Base-by-base conservation (phyloP, 2,113 vertebrate species). In the Rousettus leschenaultii region DNA sequence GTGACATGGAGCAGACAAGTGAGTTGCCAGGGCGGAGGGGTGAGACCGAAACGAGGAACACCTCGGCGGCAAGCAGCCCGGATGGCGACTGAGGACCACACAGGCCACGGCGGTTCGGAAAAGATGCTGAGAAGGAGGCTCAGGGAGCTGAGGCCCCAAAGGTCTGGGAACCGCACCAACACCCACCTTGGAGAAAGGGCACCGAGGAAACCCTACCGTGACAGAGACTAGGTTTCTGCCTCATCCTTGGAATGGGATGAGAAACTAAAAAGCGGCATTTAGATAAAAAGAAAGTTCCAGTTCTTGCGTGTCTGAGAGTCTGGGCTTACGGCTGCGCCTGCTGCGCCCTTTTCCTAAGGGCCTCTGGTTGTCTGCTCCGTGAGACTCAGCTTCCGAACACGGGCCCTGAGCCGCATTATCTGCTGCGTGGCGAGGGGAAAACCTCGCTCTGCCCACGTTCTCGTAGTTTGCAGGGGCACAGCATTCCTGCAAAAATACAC, bases 341-440 rank as follows among this genome's bases (percentile, higher is more conserved):
- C 13, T 16, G 0, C 3, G 24, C 3, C 10, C 3, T 2, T n/a
- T n/a, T 35, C 55, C 88, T 1, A 0, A 18, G 18, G 70, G 38
- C 38, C 43, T 51, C 74, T 45, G 40, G 1, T 33, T 10, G 7
- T 7, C 45, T 11, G 11, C 1, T 0, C 2, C 5, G 0, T 2
- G 3, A 66, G 53, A 33, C 19, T 6, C 14, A 5, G 53, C 53
- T 73, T 59, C 77, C 15, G 18, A 57, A n/a, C 1, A 12, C 0
- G 0, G 28, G 30, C 43, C 35, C 35, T 24, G 88, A 40, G 28
- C 16, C 77, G 22, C 15, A 3, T 19, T 21, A 30, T 57, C 33
- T 33, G 0, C 80, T 3, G 66, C 5, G 13, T 2, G 4, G 38
- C 22, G 38, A 53, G 19, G 38, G 88, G 9, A 65, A 59, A 24